Conservation (phyloP, 2,797 vertebrate species). For the Limnodromus scolopaceus region DNA sequence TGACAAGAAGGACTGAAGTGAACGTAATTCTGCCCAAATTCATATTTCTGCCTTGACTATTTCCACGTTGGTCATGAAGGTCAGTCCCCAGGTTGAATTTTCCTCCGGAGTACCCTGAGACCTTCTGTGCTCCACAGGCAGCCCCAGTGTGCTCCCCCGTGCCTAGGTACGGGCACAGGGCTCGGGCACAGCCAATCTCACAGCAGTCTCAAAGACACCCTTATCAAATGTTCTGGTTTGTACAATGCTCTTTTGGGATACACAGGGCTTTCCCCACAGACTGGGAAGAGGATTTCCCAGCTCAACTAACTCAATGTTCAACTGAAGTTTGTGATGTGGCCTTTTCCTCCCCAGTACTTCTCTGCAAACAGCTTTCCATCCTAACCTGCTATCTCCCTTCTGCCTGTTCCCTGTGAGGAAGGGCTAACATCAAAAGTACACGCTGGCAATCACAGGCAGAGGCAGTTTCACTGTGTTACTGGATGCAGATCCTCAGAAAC, state of each 20-base stretch:
- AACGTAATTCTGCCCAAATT: not conserved
- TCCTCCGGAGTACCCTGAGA: not conserved
- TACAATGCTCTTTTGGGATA: not conserved
- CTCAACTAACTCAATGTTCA: not conserved
- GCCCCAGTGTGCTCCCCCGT: not conserved
- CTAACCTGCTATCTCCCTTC: not conserved
- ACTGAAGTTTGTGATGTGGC: not conserved
- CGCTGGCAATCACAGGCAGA: not conserved
- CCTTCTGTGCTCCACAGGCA: not conserved
- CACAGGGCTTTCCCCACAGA: fast-evolving
- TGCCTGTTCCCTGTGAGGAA: not conserved
- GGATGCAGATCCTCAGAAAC: not conserved
- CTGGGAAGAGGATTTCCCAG: not conserved
- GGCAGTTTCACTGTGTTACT: not conserved
- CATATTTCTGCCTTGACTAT: not conserved
- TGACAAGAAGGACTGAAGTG: not conserved
- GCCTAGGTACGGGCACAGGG: fast-evolving
- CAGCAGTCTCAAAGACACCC: not conserved
- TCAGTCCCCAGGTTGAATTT: not conserved
- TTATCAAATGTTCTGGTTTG: not conserved
- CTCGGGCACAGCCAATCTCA: fast-evolving
- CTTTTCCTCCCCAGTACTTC: not conserved
- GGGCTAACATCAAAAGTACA: not conserved
- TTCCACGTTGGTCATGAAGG: not conserved
- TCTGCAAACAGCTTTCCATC: not conserved